Base-by-base conservation (phyloP, 2,888 invertebrate species). In the Chironomus riparius region DNA sequence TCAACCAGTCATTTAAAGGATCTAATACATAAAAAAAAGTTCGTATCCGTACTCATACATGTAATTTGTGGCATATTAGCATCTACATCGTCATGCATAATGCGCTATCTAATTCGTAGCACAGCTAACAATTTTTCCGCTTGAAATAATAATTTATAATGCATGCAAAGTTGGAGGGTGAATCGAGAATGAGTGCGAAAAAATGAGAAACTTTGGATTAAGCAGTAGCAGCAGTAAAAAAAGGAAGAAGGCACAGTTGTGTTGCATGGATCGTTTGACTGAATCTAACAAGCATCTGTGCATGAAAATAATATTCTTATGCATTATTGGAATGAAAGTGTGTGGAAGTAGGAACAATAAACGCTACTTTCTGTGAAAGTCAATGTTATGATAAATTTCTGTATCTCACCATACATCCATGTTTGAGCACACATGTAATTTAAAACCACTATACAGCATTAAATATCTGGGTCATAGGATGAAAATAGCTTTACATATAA, bases 381-480 rank as follows among this genome's bases (percentile, higher is more conserved):
- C 65, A 65, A 65, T 65, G 22, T 68, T 24, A 74, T 74, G 74
- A 74, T 74, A 68, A 74, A 74, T 61, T 70, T 56, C 50, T 15
- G 56, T 56, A 56, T n/a, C 18, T 56, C 18, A 5, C n/a, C 13
- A 21, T 56, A 50, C 24, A 70, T 50, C 48, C 70, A 50, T 24
- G 7, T 18, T 18, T 6, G 70, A 4, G 18, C 13, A 21, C 38
- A 62, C 13, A 21, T 56, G 71, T 71, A 71, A 56, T 50, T 71
- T 56, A 73, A 56, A 74, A 68, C 74, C 74, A 24, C 47, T 68
- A 68, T 68, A 62, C 68, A 74, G 68, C 68, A 68, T 47, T 47
- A 48, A 74, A 74, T 68, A 74, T 22, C 47, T 74, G 62, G 74
- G 74, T 65, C 74, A 68, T 73, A 38, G 15, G 71, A 61, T 73